Evolutionary conservation across 2,113 vertebrate genomes (phyloP), one percentile per base, ranked within the genome.

Genomic region (Brachyhypopomus occidentalis): DNA sequence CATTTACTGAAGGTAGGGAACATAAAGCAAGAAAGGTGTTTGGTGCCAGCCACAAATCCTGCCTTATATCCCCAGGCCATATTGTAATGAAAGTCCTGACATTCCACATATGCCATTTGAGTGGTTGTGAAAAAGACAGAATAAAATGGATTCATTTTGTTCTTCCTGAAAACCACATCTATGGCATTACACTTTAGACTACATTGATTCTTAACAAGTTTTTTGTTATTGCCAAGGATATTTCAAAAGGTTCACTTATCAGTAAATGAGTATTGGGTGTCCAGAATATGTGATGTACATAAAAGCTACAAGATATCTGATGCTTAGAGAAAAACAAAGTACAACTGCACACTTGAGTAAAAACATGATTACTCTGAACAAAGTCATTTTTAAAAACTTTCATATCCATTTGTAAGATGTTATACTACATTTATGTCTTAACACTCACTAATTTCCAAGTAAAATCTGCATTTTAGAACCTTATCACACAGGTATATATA

Each of bases 41-140:
- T 83, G 87, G 76, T 86, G 84, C 84, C 88, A 80, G 72, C 62
- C 22, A 64, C 74, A 86, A 86, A 83, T 86, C 80, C 64, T 81
- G 73, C 72, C 72, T 76, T 77, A 87, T 85, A 89, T 90, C 93
- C 90, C 75, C 86, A 67, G 88, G 92, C 83, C 82, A 89, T 86
- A 86, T 78, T 90, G 83, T 91, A 91, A 92, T 93, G 90, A 89
- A 93, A 91, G 75, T 90, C 84, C 81, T 92, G 91, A 87, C 88
- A 86, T 89, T 92, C 87, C 84, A 92, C 86, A 93, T 85, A 89
- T 89, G 84, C 87, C 89, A 82, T 84, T 89, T 78, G 84, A 90
- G 85, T 83, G 92, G 82, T 89, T 91, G 81, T 89, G 87, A 90
- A 92, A 90, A 90, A 90, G 85, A 86, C 80, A 80, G 81, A 69